These are phyloP conservation scores for Brachionus angularis DNA, from an alignment of 1,140 invertebrate genomes.

Conservation along the genomic window DNA sequence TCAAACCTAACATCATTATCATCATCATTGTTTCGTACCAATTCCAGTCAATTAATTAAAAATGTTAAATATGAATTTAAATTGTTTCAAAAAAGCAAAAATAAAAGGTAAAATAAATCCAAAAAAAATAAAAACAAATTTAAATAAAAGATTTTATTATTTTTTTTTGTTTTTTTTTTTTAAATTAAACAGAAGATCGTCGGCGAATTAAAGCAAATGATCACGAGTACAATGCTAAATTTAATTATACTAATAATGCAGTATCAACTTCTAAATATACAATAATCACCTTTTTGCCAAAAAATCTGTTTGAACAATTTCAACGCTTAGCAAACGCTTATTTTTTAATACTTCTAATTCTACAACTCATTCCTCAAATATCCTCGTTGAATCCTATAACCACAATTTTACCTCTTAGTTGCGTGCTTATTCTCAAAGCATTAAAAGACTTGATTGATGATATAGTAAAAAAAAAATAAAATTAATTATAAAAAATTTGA, in stretches of 20 bases:
- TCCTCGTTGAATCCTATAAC: constrained; percentile 94
- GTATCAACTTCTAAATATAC: constrained; percentile 95
- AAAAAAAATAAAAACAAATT: no score
- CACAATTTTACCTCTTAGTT: constrained; percentile 90
- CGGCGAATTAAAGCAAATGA: constrained; percentile 85
- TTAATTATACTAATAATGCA: constrained; percentile 83
- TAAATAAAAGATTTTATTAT: no score
- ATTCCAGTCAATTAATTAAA: not conserved
- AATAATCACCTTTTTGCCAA: constrained; percentile 83
- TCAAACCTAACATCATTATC: no score
- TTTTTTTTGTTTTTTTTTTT: no score
- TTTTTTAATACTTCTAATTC: constrained; percentile 90
- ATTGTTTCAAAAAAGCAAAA: constrained; percentile 29
- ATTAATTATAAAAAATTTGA: not conserved
- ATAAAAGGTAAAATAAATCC: constrained; percentile 28
- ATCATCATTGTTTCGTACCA: no score
- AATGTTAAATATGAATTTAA: not conserved
- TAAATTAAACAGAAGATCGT: constrained; percentile 75
- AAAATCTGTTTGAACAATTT: constrained; percentile 95
- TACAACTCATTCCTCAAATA: constrained; percentile 92
- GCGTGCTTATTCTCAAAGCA: constrained; percentile 87
- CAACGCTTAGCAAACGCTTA: constrained; percentile 94
- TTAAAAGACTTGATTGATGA: constrained; percentile 98
- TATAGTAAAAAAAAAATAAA: constrained; percentile 60
- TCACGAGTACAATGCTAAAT: constrained; percentile 85